A percentile compares a stretch with the other conserved stretches of the same genome.
Evolutionary conservation across 2,113 vertebrate genomes (phyloP).

Genomic region (Hippocampus mohnikei): DNA sequence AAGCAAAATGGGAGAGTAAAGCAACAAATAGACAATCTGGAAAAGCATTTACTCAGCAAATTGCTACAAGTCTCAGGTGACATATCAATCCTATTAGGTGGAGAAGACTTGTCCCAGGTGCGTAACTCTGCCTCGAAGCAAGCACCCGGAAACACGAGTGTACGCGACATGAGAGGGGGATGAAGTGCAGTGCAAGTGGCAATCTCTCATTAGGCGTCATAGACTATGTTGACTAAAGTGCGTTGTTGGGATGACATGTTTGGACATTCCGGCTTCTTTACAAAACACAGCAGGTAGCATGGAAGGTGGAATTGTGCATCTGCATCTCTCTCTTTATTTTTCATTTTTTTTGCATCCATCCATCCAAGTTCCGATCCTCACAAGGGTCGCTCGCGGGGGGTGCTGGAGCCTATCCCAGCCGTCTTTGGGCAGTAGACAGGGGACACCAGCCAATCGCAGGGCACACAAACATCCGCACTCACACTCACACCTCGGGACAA

Average conservation of each 20-base stretch:
- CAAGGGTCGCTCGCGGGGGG: no score
- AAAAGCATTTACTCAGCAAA: constrained; percentile 35
- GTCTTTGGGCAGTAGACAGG: no score
- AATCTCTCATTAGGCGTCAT: background rate
- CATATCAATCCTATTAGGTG: constrained; percentile 29
- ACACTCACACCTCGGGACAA: no score
- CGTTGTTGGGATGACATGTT: constrained; percentile 1
- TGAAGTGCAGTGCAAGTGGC: background rate
- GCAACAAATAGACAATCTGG: constrained; percentile 36
- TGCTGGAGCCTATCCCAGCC: no score
- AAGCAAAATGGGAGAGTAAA: constrained; percentile 27
- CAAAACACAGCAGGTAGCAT: background rate
- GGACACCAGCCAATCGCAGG: no score
- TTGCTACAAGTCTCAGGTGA: constrained; percentile 36
- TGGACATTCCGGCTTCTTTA: background rate
- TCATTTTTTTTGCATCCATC: no score
- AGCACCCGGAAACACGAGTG: constrained; percentile 12
- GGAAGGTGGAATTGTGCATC: background rate
- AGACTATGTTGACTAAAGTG: background rate
- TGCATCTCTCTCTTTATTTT: no score
- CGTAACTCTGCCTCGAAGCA: constrained; percentile 7
- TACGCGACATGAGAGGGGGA: constrained; percentile 9
- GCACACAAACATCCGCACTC: no score
- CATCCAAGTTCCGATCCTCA: no score
- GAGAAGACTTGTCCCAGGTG: constrained; percentile 23